Percentiles rank a stretch among this genome's conserved stretches.
phyloP scores from a whole-genome alignment of 2,797 vertebrate species.

The Gadopsis bispinosus region DNA sequence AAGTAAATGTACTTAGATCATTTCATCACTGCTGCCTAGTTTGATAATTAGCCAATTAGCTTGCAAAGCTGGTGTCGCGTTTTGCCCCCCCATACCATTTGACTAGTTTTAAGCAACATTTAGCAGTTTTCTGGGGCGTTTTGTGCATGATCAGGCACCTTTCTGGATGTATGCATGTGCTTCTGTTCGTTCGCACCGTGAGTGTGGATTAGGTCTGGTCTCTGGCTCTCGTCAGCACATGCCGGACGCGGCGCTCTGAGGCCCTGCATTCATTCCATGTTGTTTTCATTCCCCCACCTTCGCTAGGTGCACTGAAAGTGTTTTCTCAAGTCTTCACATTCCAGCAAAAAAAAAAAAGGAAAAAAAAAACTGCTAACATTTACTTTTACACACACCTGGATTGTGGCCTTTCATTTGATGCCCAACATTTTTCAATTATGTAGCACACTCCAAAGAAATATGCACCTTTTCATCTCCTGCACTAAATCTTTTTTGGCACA shows the following conservation, averaged over 20 bases:
- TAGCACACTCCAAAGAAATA: slow-evolving; percentile 45
- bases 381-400: slow-evolving; percentile 81
- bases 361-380: slow-evolving; percentile 66
- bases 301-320: slow-evolving; percentile 78
- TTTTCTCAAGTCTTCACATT: slow-evolving; percentile 81
- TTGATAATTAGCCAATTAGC: slow-evolving; percentile 19
- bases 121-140: slow-evolving; percentile 45
- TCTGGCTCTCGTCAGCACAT: slow-evolving; percentile 84
- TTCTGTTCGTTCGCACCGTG: slow-evolving; percentile 44
- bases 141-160: slow-evolving; percentile 62
- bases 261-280: slow-evolving; percentile 84
- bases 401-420: slow-evolving; percentile 72
- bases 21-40: not conserved
- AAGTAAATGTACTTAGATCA: not conserved
- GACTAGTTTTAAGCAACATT: slow-evolving; percentile 42
- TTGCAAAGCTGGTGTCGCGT: slow-evolving; percentile 26
- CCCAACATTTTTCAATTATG: slow-evolving; percentile 66
- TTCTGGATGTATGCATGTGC: slow-evolving; percentile 58
- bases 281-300: slow-evolving; percentile 86
- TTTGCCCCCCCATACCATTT: not conserved
- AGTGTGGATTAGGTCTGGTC: slow-evolving; percentile 78
- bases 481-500: slow-evolving; percentile 49
- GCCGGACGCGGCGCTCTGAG: slow-evolving; percentile 78
- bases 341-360: slow-evolving; percentile 57
- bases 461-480: slow-evolving; percentile 36